Evolutionary conservation across 2,888 invertebrate genomes (phyloP), one percentile per base, ranked within the genome.

Genomic region (Sphaerophoria taeniata): DNA sequence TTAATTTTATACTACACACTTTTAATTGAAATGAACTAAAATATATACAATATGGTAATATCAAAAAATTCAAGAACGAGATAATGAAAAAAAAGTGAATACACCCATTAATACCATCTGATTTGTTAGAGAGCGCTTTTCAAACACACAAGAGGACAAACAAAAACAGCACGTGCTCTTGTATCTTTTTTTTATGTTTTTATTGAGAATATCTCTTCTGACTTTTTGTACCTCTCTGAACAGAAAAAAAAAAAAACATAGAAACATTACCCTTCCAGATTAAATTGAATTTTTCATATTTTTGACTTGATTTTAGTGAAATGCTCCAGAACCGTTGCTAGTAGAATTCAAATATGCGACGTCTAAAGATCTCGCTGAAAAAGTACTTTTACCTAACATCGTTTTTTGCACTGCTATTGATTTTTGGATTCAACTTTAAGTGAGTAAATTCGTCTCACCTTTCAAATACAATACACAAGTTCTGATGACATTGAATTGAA

Each of bases 291-390:
- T 6, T n/a, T 69, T 5, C 24, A 11, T 53, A 11, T 24, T 14
- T 47, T 11, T 73, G 55, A 34, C 6, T 63, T 74, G 12, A 9
- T 84, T 84, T 34, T 53, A 84, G 84, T 84, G 84, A 84, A 79
- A 84, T 84, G 84, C 67, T 16, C 36, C 36, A 67, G 67, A 67
- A 84, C 67, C 56, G 53, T 36, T 65, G 65, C 79, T 45, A 75
- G 72, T 69, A 73, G 33, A 77, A 61, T 85, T 61, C 78, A 87
- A 90, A 87, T 88, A 93, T 94, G 93, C 92, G 93, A 91, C 92
- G 93, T 90, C 93, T 93, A 88, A 94, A 94, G 90, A 91, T 94
- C 88, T 94, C 94, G 80, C 89, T 94, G 84, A 94, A 94, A 88
- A 93, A 93, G 90, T 93, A 93, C 89, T 93, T 94, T 90, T 92